Evolutionary conservation across 2,797 vertebrate species (phyloP).

Genomic region (Moxostoma hubbsi): DNA sequence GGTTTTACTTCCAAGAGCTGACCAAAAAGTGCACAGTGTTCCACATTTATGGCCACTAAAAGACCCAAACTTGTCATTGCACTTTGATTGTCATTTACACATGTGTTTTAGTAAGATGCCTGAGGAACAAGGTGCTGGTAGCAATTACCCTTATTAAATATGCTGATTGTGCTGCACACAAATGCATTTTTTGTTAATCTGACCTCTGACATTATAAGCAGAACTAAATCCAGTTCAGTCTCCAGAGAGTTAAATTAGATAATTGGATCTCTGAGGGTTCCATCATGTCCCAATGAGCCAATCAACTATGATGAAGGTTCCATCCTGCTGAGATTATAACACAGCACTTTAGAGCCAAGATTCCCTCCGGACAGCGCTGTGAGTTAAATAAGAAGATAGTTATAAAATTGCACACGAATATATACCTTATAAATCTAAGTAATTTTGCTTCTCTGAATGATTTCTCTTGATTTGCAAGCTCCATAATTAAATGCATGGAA

Average conservation of each 20-base stretch:
- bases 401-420: background rate
- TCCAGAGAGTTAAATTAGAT: conserved; percentile 12
- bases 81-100: conserved; percentile 9
- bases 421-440: background rate
- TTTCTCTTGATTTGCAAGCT: no score
- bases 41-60: background rate
- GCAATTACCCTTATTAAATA: background rate
- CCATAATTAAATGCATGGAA: no score
- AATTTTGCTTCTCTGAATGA: background rate
- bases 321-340: conserved; percentile 14
- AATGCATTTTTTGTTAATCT: background rate
- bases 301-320: conserved; percentile 9
- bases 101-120: background rate
- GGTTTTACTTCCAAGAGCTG: background rate
- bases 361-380: conserved; percentile 11
- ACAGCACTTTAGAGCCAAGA: conserved; percentile 28
- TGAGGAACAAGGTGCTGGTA: conserved; percentile 27
- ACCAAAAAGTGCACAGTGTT: background rate
- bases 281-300: conserved; percentile 33
- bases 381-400: background rate
- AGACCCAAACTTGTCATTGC: background rate
- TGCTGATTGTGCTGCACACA: background rate
- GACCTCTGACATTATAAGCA: conserved; percentile 23
- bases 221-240: conserved; percentile 13
- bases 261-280: conserved; percentile 24